Base-by-base conservation (phyloP, 2,797 vertebrate species). In the Anguilla obscura region DNA sequence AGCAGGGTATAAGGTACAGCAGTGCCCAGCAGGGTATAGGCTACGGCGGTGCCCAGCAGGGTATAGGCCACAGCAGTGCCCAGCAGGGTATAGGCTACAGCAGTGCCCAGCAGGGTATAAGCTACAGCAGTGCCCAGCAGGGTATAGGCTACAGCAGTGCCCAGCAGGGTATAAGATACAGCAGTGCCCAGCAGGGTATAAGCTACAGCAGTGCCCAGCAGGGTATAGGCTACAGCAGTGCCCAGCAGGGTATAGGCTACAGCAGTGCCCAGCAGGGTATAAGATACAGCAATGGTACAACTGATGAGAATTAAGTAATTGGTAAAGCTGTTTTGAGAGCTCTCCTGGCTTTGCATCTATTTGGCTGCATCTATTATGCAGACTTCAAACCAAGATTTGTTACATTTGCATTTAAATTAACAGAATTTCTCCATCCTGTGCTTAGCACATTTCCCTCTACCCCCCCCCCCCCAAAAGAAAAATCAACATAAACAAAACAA, bases 341-440 rank as follows among this genome's bases (percentile, higher is more conserved):
- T 33, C 33, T 30, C 69, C 33, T 30, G 8, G 27, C 69, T 74
- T 30, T 30, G 27, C 30, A 18, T 74, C 8, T 74, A 30, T 74
- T 74, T 74, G 27, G 9, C 2, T 74, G 30, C 30, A 36, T 36
- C 14, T 27, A 0, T 9, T 30, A 12, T 76, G 30, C 14, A 36
- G 71, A 16, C 10, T 40, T 76, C 10, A 16, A 16, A 36, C 30
- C 9, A 33, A 71, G 8, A 71, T 30, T 9, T 33, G 8, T 9
- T 71, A 71, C n/a, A 71, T 71, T 71, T 71, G 27, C 27, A 71
- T 71, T 76, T 33, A 33, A 76, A 76, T 40, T 40, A 33, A 76
- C 9, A 76, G 6, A 16, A 3, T 33, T 33, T 74, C 69, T 27
- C 66, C 7, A n/a, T 30, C 24, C 4, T 24, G 24, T 74, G 69